Conservation (phyloP, 2,888 invertebrate genomes). For the Julus scanicus region DNA sequence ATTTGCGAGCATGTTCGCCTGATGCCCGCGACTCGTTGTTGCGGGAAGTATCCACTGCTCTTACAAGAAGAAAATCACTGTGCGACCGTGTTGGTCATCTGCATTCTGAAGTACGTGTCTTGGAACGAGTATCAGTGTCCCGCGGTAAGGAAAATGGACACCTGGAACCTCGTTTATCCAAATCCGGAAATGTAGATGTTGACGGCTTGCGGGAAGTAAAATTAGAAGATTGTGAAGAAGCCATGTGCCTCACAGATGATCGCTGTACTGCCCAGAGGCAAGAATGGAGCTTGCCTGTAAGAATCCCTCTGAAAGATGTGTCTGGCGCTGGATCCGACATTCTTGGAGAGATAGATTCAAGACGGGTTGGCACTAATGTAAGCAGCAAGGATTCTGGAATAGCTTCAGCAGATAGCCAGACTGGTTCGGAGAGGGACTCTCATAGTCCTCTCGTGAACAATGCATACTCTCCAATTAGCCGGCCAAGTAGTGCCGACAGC, state of each 20-base stretch:
- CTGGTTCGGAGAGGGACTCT: conserved; percentile 55
- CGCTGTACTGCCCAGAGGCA: conserved; percentile 40
- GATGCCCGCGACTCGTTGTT: conserved; percentile 69
- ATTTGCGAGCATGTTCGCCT: conserved; percentile 46
- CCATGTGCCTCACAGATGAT: background rate
- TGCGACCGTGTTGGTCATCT: conserved; percentile 81
- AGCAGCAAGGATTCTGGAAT: conserved; percentile 58
- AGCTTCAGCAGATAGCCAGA: conserved; percentile 56
- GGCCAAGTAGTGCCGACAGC: conserved; percentile 66
- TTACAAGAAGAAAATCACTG: conserved; percentile 84
- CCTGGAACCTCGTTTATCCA: conserved; percentile 44
- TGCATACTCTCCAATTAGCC: conserved; percentile 67
- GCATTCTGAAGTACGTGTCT: conserved; percentile 79
- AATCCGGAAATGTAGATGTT: background rate
- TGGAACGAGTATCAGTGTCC: conserved; percentile 70
- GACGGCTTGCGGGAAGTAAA: conserved; percentile 48
- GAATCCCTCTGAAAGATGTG: conserved; percentile 58
- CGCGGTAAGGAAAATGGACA: conserved; percentile 58
- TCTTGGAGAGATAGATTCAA: conserved; percentile 11
- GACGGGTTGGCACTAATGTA: conserved; percentile 33
- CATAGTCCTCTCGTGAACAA: conserved; percentile 61
- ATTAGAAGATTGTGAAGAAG: conserved; percentile 38
- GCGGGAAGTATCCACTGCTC: conserved; percentile 85
- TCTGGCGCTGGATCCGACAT: conserved; percentile 48
- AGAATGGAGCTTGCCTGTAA: conserved; percentile 57